A percentile compares a stretch with the other conserved stretches of the same genome.
Evolutionary conservation across 2,797 vertebrate genomes (phyloP).

Genomic region (Moxostoma hubbsi): DNA sequence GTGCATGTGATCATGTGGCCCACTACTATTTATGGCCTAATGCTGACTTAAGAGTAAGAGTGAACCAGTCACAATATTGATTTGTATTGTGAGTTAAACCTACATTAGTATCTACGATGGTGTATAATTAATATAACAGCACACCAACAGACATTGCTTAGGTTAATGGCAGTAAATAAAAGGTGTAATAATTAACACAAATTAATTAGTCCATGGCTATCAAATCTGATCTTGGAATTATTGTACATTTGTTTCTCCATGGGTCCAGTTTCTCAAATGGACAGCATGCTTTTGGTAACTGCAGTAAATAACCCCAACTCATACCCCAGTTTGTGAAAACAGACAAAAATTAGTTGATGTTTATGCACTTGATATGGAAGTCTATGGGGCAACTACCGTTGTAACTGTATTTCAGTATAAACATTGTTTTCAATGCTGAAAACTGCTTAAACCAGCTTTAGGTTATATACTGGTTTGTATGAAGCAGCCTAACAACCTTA

Average conservation of each 20-base stretch:
- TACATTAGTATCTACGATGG: conserved; percentile 4
- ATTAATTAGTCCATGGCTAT: neutral
- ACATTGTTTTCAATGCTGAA: too few species aligned
- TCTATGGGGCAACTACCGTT: too few species aligned
- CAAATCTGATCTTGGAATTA: neutral
- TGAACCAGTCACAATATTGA: conserved; percentile 19
- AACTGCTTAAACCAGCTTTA: too few species aligned
- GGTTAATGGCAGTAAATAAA: conserved; percentile 3
- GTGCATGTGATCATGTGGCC: neutral
- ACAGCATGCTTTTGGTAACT: neutral
- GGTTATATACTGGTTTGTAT: too few species aligned
- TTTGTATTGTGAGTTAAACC: conserved; percentile 10
- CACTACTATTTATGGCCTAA: neutral
- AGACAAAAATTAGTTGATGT: too few species aligned
- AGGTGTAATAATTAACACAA: neutral
- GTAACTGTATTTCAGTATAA: too few species aligned
- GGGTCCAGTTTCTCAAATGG: neutral
- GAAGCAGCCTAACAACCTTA: too few species aligned
- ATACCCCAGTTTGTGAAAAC: too few species aligned
- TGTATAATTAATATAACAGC: conserved; percentile 19
- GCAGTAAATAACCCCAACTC: neutral
- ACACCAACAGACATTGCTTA: conserved; percentile 34
- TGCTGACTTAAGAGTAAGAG: conserved; percentile 9
- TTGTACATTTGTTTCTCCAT: neutral
- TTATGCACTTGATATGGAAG: too few species aligned